Evolutionary conservation across 2,888 invertebrate genomes (phyloP), one percentile per base, ranked within the genome.

Genomic region (Hirtodrosophila alboralis): DNA sequence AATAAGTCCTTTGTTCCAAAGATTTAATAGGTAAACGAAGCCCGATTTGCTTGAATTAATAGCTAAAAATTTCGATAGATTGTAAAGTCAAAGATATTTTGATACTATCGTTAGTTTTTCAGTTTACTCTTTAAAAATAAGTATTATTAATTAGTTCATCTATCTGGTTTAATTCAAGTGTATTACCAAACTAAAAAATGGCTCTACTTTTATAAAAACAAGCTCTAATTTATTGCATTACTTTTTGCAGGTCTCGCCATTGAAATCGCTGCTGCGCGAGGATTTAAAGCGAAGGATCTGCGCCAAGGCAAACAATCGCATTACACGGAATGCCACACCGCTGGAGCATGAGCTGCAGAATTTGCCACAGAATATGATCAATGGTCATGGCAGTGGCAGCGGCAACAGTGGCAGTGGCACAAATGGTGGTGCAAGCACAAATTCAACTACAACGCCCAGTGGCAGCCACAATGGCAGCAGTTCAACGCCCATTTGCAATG

Each of bases 201-300:
- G 2, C 18, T 18, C 18, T 18, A 23, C 4, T 23, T 7, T 23
- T 23, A 5, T 1, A 6, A 23, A n/a, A 6, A 6, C 23, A 21
- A 3, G 13, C 12, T 13, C 10, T 30, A 8, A 12, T 23, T 4
- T 23, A 8, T 23, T 3, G 8, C 23, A 2, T 23, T 2, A n/a
- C n/a, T n/a, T 4, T 1, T 8, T 9, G 3, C 77, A 92, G 91
- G 93, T 94, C 73, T 96, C 96, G 49, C 96, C 96, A 64, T 91
- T 96, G 72, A 96, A 96, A 90, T 96, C 96, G 77, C 91, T 96
- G 69, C 91, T 96, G 66, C 93, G 96, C 44, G 96, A 96, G 89
- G 96, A 96, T 91, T 91, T 96, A 79, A 95, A 96, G 88, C 92
- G 96, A 64, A 94, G 96, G 89, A 94, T 96, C 81, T 94, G 94